phyloP scores from a whole-genome alignment of 2,888 invertebrate genomes.

The Pristionchus exspectatus region DNA sequence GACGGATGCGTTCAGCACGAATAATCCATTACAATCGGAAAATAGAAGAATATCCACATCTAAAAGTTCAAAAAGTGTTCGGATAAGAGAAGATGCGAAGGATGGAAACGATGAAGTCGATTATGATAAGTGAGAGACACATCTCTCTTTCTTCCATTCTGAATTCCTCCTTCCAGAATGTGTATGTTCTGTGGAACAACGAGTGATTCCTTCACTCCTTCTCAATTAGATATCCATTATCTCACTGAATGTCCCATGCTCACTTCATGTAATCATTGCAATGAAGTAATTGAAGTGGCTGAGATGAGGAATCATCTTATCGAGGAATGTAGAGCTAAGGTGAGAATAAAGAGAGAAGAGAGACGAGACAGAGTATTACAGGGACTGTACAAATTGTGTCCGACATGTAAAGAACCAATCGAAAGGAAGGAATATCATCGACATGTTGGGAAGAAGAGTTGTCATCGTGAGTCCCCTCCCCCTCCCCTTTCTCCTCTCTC shows the following conservation, averaged over 20 bases:
- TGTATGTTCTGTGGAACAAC: constrained; percentile 54
- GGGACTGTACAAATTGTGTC: constrained; percentile 52
- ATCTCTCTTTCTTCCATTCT: neutral
- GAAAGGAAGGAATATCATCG: constrained; percentile 50
- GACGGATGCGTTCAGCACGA: neutral
- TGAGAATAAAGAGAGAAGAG: neutral
- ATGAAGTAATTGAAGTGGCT: constrained; percentile 49
- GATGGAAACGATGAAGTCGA: constrained; percentile 23
- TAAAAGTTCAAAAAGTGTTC: constrained; percentile 39
- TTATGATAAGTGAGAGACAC: constrained; percentile 34
- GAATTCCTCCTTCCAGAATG: constrained; percentile 18
- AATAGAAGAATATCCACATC: neutral
- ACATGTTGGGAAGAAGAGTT: constrained; percentile 49
- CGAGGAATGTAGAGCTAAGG: constrained; percentile 51
- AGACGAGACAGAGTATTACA: neutral
- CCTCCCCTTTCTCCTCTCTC: neutral
- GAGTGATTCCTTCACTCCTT: constrained; percentile 37
- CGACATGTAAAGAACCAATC: constrained; percentile 43
- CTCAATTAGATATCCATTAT: constrained; percentile 42
- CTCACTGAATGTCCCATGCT: constrained; percentile 43
- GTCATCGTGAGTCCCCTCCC: constrained; percentile 42
- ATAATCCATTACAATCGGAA: neutral
- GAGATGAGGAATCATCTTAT: constrained; percentile 40
- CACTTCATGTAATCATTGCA: constrained; percentile 30
- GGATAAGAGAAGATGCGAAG: constrained; percentile 52